Base-by-base conservation (phyloP, 2,888 invertebrate species). In the Epirrita christyi region DNA sequence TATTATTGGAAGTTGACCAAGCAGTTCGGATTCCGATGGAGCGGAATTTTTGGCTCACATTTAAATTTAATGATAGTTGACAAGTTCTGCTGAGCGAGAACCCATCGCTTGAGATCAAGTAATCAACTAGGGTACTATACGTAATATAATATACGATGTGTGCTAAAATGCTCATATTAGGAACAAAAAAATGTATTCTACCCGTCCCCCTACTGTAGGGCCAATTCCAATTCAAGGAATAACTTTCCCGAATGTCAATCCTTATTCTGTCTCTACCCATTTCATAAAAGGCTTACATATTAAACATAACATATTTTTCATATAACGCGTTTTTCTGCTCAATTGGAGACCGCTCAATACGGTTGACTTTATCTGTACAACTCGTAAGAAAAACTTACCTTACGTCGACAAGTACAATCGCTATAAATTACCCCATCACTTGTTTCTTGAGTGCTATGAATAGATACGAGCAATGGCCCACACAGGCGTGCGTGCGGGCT, bases 241-340 rank as follows among this genome's bases (percentile, higher is more conserved):
- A 52, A 48, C 44, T 61, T 54, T 62, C 57, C 38, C 50, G 27
- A 61, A 64, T 64, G 62, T 62, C 64, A 57, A 64, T 64, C 53
- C 56, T 41, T 21, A 48, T 64, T 60, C 55, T 43, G 45, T 54
- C 56, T 47, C 38, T 44, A 47, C 43, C 47, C 37, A 46, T 62
- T 60, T 54, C 61, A 58, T 62, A 58, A 58, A 61, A 58, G 59
- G 41, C 37, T 55, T 61, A 64, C 62, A n/a, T n/a, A n/a, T n/a
- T n/a, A n/a, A n/a, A n/a, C n/a, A n/a, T n/a, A n/a, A n/a, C n/a
- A n/a, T n/a, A n/a, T n/a, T n/a, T n/a, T n/a, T n/a, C n/a, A n/a
- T 63, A 63, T 63, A 54, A 63, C 64, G 63, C 49, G n/a, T 59
- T 61, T 64, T 72, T 71, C 61, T 64, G 50, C 13, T 4, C 32